Base-by-base conservation (phyloP, 2,113 vertebrate species). In the Gambusia affinis region DNA sequence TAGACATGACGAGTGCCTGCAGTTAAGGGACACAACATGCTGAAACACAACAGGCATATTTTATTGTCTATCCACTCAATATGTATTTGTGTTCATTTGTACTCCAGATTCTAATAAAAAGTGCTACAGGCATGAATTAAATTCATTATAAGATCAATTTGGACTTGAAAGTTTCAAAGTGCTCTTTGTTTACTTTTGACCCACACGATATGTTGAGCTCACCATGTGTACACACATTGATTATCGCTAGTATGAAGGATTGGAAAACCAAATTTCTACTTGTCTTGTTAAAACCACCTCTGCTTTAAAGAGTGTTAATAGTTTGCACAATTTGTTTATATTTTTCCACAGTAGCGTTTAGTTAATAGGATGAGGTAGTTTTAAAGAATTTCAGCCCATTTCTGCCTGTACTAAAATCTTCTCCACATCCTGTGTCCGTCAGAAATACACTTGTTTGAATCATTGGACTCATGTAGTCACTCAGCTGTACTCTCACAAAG, bases 381-480 rank as follows among this genome's bases (percentile, higher is more conserved):
- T 24, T 60, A 79, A 75, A 37, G 12, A 15, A 42, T 15, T 73
- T 51, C 54, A 62, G 75, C 70, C 51, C 60, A 12, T 84, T 87
- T 75, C 80, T 81, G 37, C 80, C 67, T 72, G 54, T 77, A 82
- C 79, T 87, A 82, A 78, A 86, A 81, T 69, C 70, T 85, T 90
- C 79, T 83, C 79, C 70, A 73, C 83, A 94, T 95, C 87, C 86
- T 64, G 66, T 92, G 91, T 92, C 90, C 76, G 89, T 90, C 90
- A 92, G 93, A 93, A 94, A 94, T 94, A 83, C 81, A 87, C 75
- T 44, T 82, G 73, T 76, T 81, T 79, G 71, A 86, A 82, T 83
- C 84, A 79, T 87, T 86, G 75, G 60, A 78, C 76, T 84, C 80
- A 86, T 87, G 79, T 79, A 80, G 67, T 87, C 80, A 83, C 62